A percentile compares a stretch with the other conserved stretches of the same genome.
phyloP scores from a whole-genome alignment of 2,113 vertebrate genomes.

The Ophiodon elongatus region DNA sequence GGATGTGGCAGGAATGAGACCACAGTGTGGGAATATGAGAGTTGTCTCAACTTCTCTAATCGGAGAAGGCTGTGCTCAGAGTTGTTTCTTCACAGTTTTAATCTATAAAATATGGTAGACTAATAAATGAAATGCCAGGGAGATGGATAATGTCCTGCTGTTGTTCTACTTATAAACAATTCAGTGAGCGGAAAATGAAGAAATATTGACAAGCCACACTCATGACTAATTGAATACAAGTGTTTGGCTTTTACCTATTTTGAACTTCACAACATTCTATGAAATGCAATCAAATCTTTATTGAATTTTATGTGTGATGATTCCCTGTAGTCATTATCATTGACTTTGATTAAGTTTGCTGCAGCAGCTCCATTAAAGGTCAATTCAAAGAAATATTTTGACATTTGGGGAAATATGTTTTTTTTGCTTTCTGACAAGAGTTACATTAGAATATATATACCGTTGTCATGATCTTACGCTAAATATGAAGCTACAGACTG shows the following conservation, averaged over 20 bases:
- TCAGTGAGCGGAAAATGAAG: not conserved
- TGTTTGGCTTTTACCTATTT: conserved; percentile 25
- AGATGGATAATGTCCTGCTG: conserved; percentile 24
- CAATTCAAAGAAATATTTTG: not conserved
- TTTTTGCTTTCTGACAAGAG: not conserved
- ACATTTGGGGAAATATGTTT: not conserved
- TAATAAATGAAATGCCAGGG: conserved; percentile 30
- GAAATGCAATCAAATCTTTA: conserved; percentile 14
- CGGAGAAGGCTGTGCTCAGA: conserved; percentile 19
- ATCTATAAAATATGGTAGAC: conserved; percentile 10
- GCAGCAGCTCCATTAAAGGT: not conserved
- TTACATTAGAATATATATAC: not conserved
- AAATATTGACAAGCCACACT: conserved; percentile 33
- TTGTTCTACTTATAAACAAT: conserved; percentile 19
- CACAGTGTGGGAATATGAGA: conserved; percentile 45
- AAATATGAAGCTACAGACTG: not conserved
- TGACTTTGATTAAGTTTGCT: conserved; percentile 17
- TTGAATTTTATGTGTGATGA: conserved; percentile 9
- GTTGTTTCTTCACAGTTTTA: conserved; percentile 9
- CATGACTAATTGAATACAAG: conserved; percentile 15
- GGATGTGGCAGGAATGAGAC: conserved; percentile 48
- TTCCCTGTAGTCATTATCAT: not conserved
- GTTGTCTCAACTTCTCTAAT: conserved; percentile 31
- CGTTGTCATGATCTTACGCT: not conserved
- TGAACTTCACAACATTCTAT: not conserved